phyloP scores from a whole-genome alignment of 2,797 vertebrate species.

The Poecilia gillii region DNA sequence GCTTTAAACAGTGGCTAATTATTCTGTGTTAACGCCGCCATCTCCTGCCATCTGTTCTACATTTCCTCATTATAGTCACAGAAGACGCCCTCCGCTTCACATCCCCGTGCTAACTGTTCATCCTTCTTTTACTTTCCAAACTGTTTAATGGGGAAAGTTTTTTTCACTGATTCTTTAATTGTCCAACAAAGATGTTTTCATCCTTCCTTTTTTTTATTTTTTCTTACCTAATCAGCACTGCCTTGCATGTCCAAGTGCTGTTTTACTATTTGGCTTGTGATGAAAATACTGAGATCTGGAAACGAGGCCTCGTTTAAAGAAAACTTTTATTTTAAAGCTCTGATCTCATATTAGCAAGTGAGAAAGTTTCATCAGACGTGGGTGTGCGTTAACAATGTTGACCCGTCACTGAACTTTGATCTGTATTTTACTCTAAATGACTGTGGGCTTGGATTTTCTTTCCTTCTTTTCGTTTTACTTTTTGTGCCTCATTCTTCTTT shows the following conservation, averaged over 20 bases:
- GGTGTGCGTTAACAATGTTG: constrained; percentile 48
- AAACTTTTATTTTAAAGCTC: constrained; percentile 36
- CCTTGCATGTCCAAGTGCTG: constrained; percentile 51
- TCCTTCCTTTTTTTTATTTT: constrained; percentile 28
- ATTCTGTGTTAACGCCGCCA: constrained; percentile 44
- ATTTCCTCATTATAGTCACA: constrained; percentile 39
- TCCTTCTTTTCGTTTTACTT: constrained; percentile 11
- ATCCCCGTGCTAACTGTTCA: constrained; percentile 41
- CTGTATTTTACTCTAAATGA: constrained; percentile 52
- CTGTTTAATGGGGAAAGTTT: constrained; percentile 49
- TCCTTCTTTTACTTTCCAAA: constrained; percentile 48
- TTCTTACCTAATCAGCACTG: constrained; percentile 48
- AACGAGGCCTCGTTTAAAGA: constrained; percentile 46
- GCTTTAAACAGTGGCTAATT: constrained; percentile 42
- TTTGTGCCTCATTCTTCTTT: constrained; percentile 30
- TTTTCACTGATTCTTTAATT: constrained; percentile 71
- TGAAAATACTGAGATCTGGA: constrained; percentile 61
- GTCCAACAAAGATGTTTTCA: constrained; percentile 69
- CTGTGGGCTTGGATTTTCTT: constrained; percentile 23
- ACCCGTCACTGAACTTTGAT: constrained; percentile 55
- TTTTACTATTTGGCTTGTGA: constrained; percentile 69
- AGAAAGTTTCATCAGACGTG: constrained; percentile 38
- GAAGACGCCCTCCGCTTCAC: constrained; percentile 25
- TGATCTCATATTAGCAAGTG: constrained; percentile 37
- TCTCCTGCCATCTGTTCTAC: constrained; percentile 43